Base-by-base conservation (phyloP, 2,888 invertebrate species). In the Drosophila demipolita region DNA sequence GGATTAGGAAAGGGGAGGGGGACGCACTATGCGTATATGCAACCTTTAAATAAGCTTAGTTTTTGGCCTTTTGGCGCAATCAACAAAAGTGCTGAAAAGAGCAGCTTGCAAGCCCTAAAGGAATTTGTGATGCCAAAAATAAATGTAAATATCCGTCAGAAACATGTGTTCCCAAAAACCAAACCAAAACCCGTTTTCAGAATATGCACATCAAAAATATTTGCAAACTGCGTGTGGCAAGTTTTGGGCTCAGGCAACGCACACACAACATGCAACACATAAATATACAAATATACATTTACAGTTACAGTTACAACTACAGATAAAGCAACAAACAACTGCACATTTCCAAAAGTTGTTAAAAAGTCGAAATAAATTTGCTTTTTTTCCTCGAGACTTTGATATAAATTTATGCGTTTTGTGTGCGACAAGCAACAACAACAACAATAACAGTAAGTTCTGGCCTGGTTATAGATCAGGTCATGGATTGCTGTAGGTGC, bases 401-500 rank as follows among this genome's bases (percentile, higher is more conserved):
- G 90, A 90, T 88, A 90, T 87, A 84, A 88, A 88, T 88, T 88
- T 88, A 87, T 88, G 90, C 89, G 90, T 87, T 87, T 84, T 82
- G 80, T 82, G 76, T 75, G 63, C 73, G 50, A 60, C 68, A 68
- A 77, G 45, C 65, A 54, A 35, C 54, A 65, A 33, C 52, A 35
- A 50, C 64, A 77, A 9, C 17, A 5, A 5, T n/a, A n/a, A 45
- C 45, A 1, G 11, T n/a, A n/a, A 45, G 20, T 71, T 72, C 78
- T 68, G 58, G 59, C 71, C 65, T 33, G 65, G 80, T 75, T 88
- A 82, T 87, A 87, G 83, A 83, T 83, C 84, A 87, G 73, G 78
- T 80, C 74, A 80, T 83, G 86, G 67, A 65, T 75, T 60, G 64
- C 82, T 65, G 55, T 66, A 73, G 73, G 57, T 66, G 59, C 38